Base-by-base conservation (phyloP, 1,140 invertebrate species). In the Drosophila mauritiana region DNA sequence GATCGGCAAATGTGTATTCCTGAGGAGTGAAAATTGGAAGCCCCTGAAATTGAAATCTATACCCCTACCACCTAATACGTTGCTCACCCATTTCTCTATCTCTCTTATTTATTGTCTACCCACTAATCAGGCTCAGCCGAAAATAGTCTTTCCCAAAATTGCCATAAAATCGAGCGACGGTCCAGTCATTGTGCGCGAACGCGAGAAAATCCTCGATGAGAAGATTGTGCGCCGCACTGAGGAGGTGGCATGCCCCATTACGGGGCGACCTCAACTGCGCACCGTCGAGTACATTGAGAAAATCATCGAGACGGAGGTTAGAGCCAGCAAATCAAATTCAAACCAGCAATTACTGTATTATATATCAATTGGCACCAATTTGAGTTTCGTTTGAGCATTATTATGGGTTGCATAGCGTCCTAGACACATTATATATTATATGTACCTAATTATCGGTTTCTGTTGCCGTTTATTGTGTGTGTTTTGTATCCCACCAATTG, bases 231-330 rank as follows among this genome's bases (percentile, higher is more conserved):
- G 95, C 64, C 95, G 96, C 92, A 97, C 97, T 57, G 97, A 98
- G 93, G 97, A 98, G 93, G 97, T 96, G 93, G 92, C 97, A 80
- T 97, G 97, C 93, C 96, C 97, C 82, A 93, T 95, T 72, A 97
- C 96, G 68, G 97, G 97, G 81, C 96, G 96, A 93, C 95, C 95
- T 92, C 96, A 96, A 93, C 95, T 98, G 78, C 94, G 97, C 94
- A 98, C 97, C 61, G 95, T 98, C 92, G 96, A 98, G 94, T 97
- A 97, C 94, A 96, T 97, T 93, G 97, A 98, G 94, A 98, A 98
- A 95, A 95, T 97, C 93, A 97, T 98, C 93, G 97, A 98, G 93
- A 97, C 96, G 95, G 97, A 98, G 97, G 97, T 98, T 97, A 92
- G 91, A 51, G 53, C 43, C 59, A 73, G 45, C 53, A 59, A 75